These are phyloP conservation scores for Myiothlypis chrysogaster DNA, from an alignment of 2,797 vertebrate genomes.

Conservation along the genomic window DNA sequence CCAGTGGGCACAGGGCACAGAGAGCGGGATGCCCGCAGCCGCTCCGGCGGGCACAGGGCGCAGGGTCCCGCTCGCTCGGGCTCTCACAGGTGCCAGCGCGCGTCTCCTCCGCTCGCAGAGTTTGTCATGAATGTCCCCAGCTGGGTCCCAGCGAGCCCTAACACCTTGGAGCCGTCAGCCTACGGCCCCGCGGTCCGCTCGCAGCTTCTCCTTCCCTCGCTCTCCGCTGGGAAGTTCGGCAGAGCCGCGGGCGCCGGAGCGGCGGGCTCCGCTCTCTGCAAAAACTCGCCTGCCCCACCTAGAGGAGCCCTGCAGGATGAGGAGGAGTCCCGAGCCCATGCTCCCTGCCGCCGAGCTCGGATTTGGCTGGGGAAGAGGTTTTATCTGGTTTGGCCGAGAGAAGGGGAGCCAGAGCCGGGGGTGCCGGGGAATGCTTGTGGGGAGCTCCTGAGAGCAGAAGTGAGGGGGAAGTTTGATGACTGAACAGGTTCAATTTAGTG, in stretches of 20 bases:
- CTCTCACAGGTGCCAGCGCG: constrained; percentile 33
- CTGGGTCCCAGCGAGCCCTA: neutral
- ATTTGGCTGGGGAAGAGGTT: neutral
- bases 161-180: neutral
- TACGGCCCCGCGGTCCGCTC: neutral
- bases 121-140: neutral
- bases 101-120: neutral
- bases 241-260: neutral
- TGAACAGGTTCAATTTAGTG: neutral
- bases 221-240: neutral
- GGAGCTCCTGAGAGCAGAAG: neutral
- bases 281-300: constrained; percentile 73
- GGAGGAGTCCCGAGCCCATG: neutral
- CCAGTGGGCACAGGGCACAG: neutral
- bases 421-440: neutral
- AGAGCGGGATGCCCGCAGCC: neutral
- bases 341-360: neutral
- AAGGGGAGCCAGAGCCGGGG: neutral
- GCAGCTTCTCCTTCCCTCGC: constrained; percentile 7
- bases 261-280: neutral
- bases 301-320: constrained; percentile 60
- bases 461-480: neutral
- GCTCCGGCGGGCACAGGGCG: neutral
- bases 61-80: neutral
- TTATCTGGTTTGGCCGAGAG: neutral